phyloP scores from a whole-genome alignment of 2,113 vertebrate genomes.

The Rhabdornis inornatus region DNA sequence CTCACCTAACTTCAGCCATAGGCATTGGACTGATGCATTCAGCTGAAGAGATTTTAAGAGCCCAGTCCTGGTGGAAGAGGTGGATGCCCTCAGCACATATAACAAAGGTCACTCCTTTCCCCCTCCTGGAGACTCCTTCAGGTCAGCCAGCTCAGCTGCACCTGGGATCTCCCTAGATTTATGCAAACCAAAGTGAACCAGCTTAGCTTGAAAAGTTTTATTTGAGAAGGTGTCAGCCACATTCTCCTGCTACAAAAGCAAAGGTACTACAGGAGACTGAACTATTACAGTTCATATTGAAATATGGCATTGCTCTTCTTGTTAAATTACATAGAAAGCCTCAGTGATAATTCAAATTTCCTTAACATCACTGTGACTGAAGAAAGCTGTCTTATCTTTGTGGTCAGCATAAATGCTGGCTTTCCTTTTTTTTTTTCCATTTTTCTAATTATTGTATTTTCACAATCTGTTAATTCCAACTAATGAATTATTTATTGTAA shows the following conservation, averaged over 20 bases:
- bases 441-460: slow-evolving; percentile 40
- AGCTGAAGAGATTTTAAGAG: background rate
- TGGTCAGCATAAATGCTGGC: slow-evolving; percentile 14
- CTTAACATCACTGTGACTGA: background rate
- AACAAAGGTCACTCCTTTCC: background rate
- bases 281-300: background rate
- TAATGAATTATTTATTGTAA: background rate
- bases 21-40: background rate
- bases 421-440: background rate
- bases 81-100: background rate
- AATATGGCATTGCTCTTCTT: background rate
- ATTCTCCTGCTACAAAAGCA: background rate
- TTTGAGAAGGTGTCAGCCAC: background rate
- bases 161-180: background rate
- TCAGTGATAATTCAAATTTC: background rate
- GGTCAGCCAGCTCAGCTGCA: background rate
- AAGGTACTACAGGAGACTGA: background rate
- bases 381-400: slow-evolving; percentile 5
- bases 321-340: background rate
- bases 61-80: background rate
- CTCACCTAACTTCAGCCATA: background rate
- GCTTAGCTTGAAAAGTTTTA: background rate
- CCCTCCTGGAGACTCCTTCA: background rate
- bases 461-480: slow-evolving; percentile 1
- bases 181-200: background rate